Conservation (phyloP, 37 sponge, comb jelly and placozoan species). For the Aphrocallistes beatrix region DNA sequence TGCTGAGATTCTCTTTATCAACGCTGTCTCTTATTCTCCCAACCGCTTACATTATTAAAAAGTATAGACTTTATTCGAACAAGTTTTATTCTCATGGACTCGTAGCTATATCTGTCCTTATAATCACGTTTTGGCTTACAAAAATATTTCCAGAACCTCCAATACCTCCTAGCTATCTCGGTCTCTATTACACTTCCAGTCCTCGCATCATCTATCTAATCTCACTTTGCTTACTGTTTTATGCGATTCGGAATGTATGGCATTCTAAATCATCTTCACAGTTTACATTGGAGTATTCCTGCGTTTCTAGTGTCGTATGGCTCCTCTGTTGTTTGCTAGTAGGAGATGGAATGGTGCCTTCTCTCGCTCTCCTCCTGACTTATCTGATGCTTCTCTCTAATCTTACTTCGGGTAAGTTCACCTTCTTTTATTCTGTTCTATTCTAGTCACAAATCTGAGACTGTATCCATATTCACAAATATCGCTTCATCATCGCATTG, state of each 20-base stretch:
- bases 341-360: conserved; percentile 9
- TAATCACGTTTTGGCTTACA: not conserved
- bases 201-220: not conserved
- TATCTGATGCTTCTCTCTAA: not conserved
- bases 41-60: not conserved
- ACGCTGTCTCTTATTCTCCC: not conserved
- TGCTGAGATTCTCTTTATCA: conserved; percentile 22
- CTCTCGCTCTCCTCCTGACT: conserved; percentile 1
- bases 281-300: not conserved
- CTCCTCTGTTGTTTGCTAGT: not conserved
- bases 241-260: not conserved
- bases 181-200: not conserved
- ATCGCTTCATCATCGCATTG: too few relatives aligned
- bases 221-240: not conserved
- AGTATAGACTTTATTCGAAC: not conserved
- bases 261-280: not conserved
- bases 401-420: not conserved
- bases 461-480: too few relatives aligned
- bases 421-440: too few relatives aligned
- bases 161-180: not conserved
- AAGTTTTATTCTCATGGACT: not conserved
- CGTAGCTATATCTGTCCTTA: not conserved
- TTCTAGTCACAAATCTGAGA: too few relatives aligned
- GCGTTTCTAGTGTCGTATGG: not conserved
- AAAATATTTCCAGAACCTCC: not conserved